A percentile compares a stretch with the other conserved stretches of the same genome.
phyloP scores from a whole-genome alignment of 2,797 vertebrate genomes.

The Hippocampus kuda region DNA sequence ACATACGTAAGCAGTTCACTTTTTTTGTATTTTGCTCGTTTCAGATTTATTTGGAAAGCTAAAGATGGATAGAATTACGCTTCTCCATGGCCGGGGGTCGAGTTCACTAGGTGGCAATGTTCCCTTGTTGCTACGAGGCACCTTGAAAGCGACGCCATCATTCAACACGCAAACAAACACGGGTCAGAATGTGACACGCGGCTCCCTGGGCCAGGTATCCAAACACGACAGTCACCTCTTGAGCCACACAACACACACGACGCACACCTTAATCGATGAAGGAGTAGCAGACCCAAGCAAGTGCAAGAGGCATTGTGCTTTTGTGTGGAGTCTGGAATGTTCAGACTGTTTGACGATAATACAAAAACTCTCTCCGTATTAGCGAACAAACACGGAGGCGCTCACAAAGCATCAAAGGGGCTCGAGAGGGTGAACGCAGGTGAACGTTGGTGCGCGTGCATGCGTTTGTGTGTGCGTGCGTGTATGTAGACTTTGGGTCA shows the following conservation, averaged over 20 bases:
- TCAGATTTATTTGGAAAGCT: no score
- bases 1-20: no score
- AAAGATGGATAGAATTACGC: slow-evolving; percentile 5
- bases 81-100: slow-evolving; percentile 30
- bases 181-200: slow-evolving; percentile 36
- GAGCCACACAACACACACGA: slow-evolving; percentile 8
- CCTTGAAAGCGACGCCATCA: neutral
- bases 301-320: slow-evolving; percentile 30
- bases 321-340: slow-evolving; percentile 53
- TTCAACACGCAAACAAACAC: neutral
- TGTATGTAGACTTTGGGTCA: slow-evolving; percentile 31
- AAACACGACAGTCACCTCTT: slow-evolving; percentile 29
- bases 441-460: slow-evolving; percentile 23
- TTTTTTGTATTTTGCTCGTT: neutral
- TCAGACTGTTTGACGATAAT: slow-evolving; percentile 62
- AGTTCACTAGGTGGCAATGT: slow-evolving; percentile 73
- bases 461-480: slow-evolving; percentile 8
- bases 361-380: slow-evolving; percentile 56
- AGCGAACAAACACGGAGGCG: slow-evolving; percentile 55
- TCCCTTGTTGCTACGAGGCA: slow-evolving; percentile 48
- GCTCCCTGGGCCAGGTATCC: slow-evolving; percentile 30
- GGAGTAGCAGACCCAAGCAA: slow-evolving; percentile 34
- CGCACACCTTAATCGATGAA: slow-evolving; percentile 26
- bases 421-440: slow-evolving; percentile 38
- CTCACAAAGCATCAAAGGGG: slow-evolving; percentile 64